These are phyloP conservation scores for Nixonia krombeini DNA, from an alignment of 1,140 invertebrate genomes.

Conservation along the genomic window DNA sequence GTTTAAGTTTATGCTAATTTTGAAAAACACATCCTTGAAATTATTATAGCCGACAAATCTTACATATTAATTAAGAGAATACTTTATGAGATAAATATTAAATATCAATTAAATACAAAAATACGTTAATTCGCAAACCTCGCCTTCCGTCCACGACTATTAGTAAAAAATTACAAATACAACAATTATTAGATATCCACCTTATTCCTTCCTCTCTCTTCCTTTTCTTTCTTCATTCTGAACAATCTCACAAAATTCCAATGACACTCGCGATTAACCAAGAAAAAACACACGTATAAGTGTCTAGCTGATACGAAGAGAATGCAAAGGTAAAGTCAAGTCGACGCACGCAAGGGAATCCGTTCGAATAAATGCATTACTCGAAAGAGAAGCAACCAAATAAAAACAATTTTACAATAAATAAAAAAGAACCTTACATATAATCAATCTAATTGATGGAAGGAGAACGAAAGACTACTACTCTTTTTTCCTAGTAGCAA, in stretches of 20 bases:
- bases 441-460: no score
- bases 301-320: neutral
- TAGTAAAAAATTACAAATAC: conserved; percentile 8
- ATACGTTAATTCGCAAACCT: neutral
- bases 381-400: neutral
- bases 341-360: neutral
- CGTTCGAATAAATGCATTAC: neutral
- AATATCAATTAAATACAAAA: no score
- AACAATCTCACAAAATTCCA: neutral
- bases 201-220: neutral
- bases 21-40: no score
- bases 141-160: conserved; percentile 1
- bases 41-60: no score
- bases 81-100: no score
- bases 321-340: neutral
- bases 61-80: no score
- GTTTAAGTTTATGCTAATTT: no score
- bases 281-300: conserved; percentile 1
- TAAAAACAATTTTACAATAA: neutral
- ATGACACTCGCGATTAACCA: neutral
- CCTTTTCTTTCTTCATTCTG: neutral
- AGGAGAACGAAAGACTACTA: neutral
- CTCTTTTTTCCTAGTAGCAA: neutral
- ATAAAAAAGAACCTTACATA: neutral
- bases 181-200: conserved; percentile 5